Percentiles rank a stretch among this genome's conserved stretches.
Evolutionary conservation across 2,888 invertebrate species (phyloP).

Genomic region (Callyntrura sp.): DNA sequence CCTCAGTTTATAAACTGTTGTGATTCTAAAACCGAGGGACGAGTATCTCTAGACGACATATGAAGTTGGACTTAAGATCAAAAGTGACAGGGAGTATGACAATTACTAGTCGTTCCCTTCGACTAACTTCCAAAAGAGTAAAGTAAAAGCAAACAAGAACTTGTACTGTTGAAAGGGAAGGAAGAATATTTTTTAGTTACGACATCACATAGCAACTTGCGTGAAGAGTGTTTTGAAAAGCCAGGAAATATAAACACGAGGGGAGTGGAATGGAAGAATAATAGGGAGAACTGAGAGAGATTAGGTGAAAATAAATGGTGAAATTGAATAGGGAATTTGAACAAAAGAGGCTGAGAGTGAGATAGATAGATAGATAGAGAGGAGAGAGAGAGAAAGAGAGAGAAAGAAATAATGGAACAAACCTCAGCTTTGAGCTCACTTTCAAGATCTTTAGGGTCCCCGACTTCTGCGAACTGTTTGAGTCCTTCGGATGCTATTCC

Average conservation of each 20-base stretch:
- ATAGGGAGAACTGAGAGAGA: neutral
- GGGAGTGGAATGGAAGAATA: neutral
- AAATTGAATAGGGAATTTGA: constrained; percentile 21
- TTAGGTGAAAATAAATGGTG: constrained; percentile 4
- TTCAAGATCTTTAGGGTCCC: constrained; percentile 87
- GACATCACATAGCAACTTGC: constrained; percentile 1
- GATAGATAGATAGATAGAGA: constrained; percentile 32
- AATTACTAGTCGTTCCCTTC: constrained; percentile 28
- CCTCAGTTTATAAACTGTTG: too few relatives aligned
- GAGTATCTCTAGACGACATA: too few relatives aligned
- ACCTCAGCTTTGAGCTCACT: constrained; percentile 88
- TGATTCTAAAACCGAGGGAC: too few relatives aligned
- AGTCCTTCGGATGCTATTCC: constrained; percentile 87
- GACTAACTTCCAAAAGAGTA: constrained; percentile 1
- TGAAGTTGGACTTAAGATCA: too few relatives aligned
- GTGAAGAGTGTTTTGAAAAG: constrained; percentile 10
- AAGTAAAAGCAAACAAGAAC: constrained; percentile 49
- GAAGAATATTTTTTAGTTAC: constrained; percentile 1
- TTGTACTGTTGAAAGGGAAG: neutral
- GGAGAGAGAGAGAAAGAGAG: constrained; percentile 27
- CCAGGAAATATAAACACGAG: constrained; percentile 4
- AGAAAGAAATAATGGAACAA: constrained; percentile 65
- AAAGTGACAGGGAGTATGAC: constrained; percentile 14
- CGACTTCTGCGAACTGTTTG: constrained; percentile 88
- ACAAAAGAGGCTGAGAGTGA: constrained; percentile 25